Conservation (phyloP, 2,797 vertebrate species). For the Erpetoichthys calabaricus region DNA sequence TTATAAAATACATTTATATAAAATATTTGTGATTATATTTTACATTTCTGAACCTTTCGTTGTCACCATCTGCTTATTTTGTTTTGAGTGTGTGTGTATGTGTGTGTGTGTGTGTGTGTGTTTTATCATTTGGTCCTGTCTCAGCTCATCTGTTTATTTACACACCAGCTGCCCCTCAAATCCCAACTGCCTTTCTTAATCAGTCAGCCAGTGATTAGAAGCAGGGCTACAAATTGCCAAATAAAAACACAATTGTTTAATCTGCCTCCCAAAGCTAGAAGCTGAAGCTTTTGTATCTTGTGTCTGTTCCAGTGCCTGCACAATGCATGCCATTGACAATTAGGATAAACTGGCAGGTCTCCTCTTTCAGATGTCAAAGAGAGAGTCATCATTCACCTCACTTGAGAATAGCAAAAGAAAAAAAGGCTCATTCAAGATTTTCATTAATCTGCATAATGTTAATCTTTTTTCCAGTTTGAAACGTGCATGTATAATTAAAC, state of each 20-base stretch:
- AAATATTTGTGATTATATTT: background rate
- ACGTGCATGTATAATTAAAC: slow-evolving; percentile 60
- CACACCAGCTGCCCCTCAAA: slow-evolving; percentile 39
- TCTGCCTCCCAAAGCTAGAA: slow-evolving; percentile 31
- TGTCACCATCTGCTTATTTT: slow-evolving; percentile 14
- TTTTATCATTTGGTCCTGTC: slow-evolving; percentile 29
- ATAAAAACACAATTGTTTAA: slow-evolving; percentile 50
- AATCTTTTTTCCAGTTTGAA: slow-evolving; percentile 49
- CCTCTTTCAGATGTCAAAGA: slow-evolving; percentile 29
- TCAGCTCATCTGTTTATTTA: slow-evolving; percentile 34
- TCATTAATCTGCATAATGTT: slow-evolving; percentile 55
- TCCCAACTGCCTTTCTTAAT: slow-evolving; percentile 45
- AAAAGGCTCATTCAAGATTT: slow-evolving; percentile 21
- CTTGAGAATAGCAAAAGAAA: slow-evolving; percentile 33
- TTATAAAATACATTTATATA: no score
- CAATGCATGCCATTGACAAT: slow-evolving; percentile 21
- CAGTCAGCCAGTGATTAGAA: slow-evolving; percentile 45
- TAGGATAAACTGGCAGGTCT: slow-evolving; percentile 24
- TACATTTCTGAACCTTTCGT: slow-evolving; percentile 10
- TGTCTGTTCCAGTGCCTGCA: slow-evolving; percentile 31
- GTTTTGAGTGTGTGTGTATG: background rate
- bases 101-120: no score
- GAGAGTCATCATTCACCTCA: slow-evolving; percentile 29
- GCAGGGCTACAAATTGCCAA: slow-evolving; percentile 38
- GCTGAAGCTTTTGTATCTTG: slow-evolving; percentile 24